A percentile compares a stretch with the other conserved stretches of the same genome.
Evolutionary conservation across 2,113 vertebrate genomes (phyloP).

Genomic region (Anseranas semipalmata): DNA sequence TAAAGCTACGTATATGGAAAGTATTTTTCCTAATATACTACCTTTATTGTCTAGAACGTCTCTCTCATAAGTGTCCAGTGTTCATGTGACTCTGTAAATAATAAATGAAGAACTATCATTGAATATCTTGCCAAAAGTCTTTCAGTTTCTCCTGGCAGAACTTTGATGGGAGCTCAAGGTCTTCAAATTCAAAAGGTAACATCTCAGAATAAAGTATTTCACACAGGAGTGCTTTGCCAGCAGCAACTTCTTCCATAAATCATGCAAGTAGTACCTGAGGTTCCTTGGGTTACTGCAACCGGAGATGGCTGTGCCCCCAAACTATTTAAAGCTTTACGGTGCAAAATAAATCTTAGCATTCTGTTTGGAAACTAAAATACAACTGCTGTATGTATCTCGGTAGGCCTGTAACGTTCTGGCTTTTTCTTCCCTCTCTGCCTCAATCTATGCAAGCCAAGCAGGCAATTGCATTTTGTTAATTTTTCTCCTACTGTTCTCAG

Average conservation of each 20-base stretch:
- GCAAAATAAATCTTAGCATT: not conserved
- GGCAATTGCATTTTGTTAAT: not conserved
- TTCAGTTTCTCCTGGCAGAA: not conserved
- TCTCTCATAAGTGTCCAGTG: not conserved
- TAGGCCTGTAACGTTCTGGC: not conserved
- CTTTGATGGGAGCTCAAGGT: not conserved
- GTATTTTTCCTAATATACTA: not conserved
- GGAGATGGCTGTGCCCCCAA: not conserved
- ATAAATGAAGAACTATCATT: slow-evolving; percentile 1
- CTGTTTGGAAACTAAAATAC: not conserved
- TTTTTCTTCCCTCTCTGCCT: not conserved
- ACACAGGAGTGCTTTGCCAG: not conserved
- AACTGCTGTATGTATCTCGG: not conserved
- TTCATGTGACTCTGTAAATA: slow-evolving; percentile 10
- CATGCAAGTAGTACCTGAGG: not conserved
- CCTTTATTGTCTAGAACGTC: not conserved
- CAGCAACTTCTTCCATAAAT: not conserved
- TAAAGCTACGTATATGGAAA: not conserved
- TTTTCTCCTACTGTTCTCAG: not conserved
- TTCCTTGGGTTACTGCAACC: not conserved
- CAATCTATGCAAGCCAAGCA: not conserved
- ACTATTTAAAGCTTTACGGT: not conserved
- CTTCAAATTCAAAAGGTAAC: not conserved
- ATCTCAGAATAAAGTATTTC: not conserved
- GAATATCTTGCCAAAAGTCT: not conserved